A percentile compares a stretch with the other conserved stretches of the same genome.
Conservation (phyloP, 2,113 vertebrate species). For the Kryptolebias marmoratus region DNA sequence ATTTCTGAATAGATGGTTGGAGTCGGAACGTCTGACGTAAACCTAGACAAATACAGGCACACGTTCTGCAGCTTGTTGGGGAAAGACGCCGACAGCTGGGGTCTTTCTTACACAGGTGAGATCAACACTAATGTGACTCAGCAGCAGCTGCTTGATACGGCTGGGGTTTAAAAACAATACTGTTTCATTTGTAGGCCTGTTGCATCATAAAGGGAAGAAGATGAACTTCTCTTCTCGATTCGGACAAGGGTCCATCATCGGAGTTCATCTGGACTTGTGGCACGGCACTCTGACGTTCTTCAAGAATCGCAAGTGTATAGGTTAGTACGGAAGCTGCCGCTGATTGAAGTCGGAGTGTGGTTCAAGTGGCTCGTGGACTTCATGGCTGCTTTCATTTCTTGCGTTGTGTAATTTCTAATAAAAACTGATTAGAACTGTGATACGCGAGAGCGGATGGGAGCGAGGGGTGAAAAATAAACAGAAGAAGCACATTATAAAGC, state of each 20-base stretch:
- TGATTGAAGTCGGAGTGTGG: not conserved
- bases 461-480: too few relatives aligned
- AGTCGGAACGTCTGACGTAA: slow-evolving; percentile 92
- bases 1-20: slow-evolving; percentile 90
- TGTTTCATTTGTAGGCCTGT: slow-evolving; percentile 81
- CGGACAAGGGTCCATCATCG: slow-evolving; percentile 98
- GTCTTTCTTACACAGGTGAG: slow-evolving; percentile 95
- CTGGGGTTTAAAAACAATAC: not conserved
- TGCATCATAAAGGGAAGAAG: slow-evolving; percentile 96
- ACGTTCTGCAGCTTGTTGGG: slow-evolving; percentile 96
- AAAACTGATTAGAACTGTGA: too few relatives aligned
- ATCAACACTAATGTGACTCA: not conserved
- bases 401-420: too few relatives aligned
- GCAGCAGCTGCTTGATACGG: not conserved
- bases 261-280: slow-evolving; percentile 96
- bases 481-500: too few relatives aligned
- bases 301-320: slow-evolving; percentile 96
- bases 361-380: not conserved
- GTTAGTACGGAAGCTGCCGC: slow-evolving; percentile 73
- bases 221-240: slow-evolving; percentile 92
- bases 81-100: slow-evolving; percentile 97
- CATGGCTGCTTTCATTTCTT: not conserved
- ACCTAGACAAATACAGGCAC: slow-evolving; percentile 94
- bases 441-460: too few relatives aligned
- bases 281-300: slow-evolving; percentile 95